A percentile compares a stretch with the other conserved stretches of the same genome.
These are phyloP conservation scores for Hiodon alosoides DNA, from an alignment of 2,113 vertebrate genomes.

Conservation along the genomic window DNA sequence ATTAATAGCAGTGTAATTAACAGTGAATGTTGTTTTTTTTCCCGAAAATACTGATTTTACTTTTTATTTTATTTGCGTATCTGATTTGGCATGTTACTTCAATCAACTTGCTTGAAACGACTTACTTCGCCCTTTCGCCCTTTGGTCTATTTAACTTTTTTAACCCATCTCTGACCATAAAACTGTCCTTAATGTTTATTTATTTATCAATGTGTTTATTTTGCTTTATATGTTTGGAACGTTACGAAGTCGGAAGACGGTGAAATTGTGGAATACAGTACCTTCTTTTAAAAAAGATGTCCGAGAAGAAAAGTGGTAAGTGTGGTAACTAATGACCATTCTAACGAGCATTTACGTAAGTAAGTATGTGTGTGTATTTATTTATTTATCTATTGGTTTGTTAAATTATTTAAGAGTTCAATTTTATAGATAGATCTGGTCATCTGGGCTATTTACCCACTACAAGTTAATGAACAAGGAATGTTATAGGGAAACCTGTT, in stretches of 20 bases:
- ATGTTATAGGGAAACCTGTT: too few species aligned
- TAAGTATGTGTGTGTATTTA: too few species aligned
- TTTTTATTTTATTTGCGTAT: neutral
- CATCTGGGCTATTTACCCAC: too few species aligned
- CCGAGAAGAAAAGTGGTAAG: conserved; percentile 64
- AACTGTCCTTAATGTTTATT: neutral
- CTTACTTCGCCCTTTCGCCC: conserved; percentile 36
- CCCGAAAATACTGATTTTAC: too few species aligned
- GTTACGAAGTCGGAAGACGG: neutral
- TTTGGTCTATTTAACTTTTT: conserved; percentile 48
- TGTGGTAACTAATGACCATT: conserved; percentile 17
- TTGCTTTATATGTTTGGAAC: neutral
- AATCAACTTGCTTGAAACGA: neutral
- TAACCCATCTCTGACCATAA: conserved; percentile 41
- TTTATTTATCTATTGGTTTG: too few species aligned
- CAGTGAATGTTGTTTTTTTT: too few species aligned
- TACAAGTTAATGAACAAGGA: too few species aligned
- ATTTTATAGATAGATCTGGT: too few species aligned
- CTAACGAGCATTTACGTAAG: neutral
- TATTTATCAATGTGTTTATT: conserved; percentile 1
- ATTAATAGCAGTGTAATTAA: too few species aligned
- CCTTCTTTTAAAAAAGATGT: conserved; percentile 32
- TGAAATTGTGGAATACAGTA: conserved; percentile 11
- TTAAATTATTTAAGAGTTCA: too few species aligned
- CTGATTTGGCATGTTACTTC: neutral